Conservation (phyloP, 2,797 vertebrate genomes). For the Gymnoscopelus braueri region DNA sequence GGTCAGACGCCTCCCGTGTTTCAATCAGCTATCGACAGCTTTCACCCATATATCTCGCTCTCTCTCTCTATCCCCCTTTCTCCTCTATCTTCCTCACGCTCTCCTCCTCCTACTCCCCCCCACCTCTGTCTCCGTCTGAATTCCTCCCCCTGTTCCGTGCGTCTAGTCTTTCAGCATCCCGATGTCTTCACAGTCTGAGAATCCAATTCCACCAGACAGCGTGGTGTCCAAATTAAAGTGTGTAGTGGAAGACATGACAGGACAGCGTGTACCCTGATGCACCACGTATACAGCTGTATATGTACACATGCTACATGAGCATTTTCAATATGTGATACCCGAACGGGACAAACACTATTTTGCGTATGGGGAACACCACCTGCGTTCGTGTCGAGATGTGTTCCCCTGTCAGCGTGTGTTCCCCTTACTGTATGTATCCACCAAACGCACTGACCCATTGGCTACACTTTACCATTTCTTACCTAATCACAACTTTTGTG, state of each 20-base stretch:
- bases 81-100: slow-evolving; percentile 11
- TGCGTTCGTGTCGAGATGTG: too few species aligned
- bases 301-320: slow-evolving; percentile 48
- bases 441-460: too few species aligned
- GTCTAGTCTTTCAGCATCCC: slow-evolving; percentile 38
- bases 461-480: too few species aligned
- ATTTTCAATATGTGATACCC: slow-evolving; percentile 55
- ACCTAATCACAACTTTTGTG: too few species aligned
- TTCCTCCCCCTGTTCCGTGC: neutral
- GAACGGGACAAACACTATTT: neutral
- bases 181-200: slow-evolving; percentile 43
- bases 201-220: slow-evolving; percentile 61
- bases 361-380: too few species aligned
- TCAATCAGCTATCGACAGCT: slow-evolving; percentile 66
- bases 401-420: too few species aligned
- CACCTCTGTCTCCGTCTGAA: slow-evolving; percentile 47
- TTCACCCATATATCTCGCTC: slow-evolving; percentile 54
- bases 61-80: slow-evolving; percentile 26
- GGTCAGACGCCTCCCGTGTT: slow-evolving; percentile 58
- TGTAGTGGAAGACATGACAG: slow-evolving; percentile 49
- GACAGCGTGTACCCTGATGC: slow-evolving; percentile 12
- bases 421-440: too few species aligned
- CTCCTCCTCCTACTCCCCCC: slow-evolving; percentile 47
- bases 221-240: slow-evolving; percentile 68
- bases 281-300: slow-evolving; percentile 36